Evolutionary conservation across 2,797 vertebrate species (phyloP).

Genomic region (Channa striata): DNA sequence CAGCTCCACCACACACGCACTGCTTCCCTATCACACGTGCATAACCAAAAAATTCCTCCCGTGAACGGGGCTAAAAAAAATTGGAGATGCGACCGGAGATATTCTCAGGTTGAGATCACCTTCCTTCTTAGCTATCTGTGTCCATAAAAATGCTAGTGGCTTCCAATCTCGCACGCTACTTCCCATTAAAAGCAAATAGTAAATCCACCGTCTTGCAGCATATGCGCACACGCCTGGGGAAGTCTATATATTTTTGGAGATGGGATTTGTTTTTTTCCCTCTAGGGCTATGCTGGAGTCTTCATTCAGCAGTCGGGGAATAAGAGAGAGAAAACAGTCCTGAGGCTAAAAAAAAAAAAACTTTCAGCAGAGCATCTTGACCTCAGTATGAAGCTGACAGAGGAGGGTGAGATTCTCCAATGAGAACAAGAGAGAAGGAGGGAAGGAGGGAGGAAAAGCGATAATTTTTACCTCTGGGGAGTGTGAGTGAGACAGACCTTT

Average conservation of each 20-base stretch:
- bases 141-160: slow-evolving; percentile 51
- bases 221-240: slow-evolving; percentile 57
- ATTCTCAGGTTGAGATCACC: slow-evolving; percentile 37
- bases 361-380: slow-evolving; percentile 69
- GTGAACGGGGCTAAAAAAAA: slow-evolving; percentile 29
- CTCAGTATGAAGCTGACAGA: slow-evolving; percentile 59
- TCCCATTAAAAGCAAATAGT: slow-evolving; percentile 65
- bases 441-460: slow-evolving; percentile 30
- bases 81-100: slow-evolving; percentile 16
- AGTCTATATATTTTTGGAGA: slow-evolving; percentile 72
- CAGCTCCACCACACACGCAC: slow-evolving; percentile 50
- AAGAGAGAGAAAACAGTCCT: slow-evolving; percentile 63
- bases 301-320: slow-evolving; percentile 43
- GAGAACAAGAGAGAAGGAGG: slow-evolving; percentile 43
- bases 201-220: slow-evolving; percentile 57
- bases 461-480: slow-evolving; percentile 55
- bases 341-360: slow-evolving; percentile 64
- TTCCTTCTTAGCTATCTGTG: slow-evolving; percentile 35
- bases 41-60: slow-evolving; percentile 36
- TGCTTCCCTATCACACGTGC: slow-evolving; percentile 14
- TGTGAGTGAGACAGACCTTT: slow-evolving; percentile 53
- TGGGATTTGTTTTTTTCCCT: slow-evolving; percentile 68
- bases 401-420: slow-evolving; percentile 51
- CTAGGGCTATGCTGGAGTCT: slow-evolving; percentile 54
- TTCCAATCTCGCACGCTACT: slow-evolving; percentile 56